phyloP scores from a whole-genome alignment of 2,797 vertebrate species.

The Kryptolebias ocellatus region DNA sequence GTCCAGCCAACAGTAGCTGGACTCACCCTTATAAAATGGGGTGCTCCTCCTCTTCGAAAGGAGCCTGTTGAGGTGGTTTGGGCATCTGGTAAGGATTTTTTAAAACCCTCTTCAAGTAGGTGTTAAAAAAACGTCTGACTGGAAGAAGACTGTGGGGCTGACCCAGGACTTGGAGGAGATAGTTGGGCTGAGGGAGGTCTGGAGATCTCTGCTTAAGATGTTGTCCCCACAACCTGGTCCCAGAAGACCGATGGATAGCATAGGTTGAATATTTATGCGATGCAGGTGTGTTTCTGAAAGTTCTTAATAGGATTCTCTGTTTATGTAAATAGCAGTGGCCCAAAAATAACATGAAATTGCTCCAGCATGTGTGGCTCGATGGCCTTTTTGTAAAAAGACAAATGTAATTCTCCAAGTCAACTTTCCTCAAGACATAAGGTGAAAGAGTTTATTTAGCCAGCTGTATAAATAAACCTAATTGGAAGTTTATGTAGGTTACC shows the following conservation, averaged over 20 bases:
- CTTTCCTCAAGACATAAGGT: constrained; percentile 11
- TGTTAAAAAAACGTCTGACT: no score
- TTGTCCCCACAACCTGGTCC: no score
- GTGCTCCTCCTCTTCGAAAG: no score
- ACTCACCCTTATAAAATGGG: no score
- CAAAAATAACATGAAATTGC: neutral
- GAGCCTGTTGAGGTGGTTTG: no score
- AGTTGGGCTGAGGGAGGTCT: no score
- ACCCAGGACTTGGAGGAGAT: no score
- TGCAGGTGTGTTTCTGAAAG: constrained; percentile 14
- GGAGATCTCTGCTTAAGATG: no score
- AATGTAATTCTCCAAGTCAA: constrained; percentile 5
- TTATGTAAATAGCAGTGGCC: neutral
- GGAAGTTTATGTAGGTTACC: constrained; percentile 55
- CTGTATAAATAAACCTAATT: constrained; percentile 60
- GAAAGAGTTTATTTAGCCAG: constrained; percentile 38
- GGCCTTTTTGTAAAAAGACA: neutral
- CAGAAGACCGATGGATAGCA: neutral
- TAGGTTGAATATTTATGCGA: constrained; percentile 4
- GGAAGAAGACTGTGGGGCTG: no score
- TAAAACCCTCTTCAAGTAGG: no score
- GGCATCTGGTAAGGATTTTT: no score
- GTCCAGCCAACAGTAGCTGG: no score
- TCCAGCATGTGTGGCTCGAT: neutral
- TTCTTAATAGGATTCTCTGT: neutral